phyloP scores from a whole-genome alignment of 2,888 invertebrate species.

The Melipona beecheii region DNA sequence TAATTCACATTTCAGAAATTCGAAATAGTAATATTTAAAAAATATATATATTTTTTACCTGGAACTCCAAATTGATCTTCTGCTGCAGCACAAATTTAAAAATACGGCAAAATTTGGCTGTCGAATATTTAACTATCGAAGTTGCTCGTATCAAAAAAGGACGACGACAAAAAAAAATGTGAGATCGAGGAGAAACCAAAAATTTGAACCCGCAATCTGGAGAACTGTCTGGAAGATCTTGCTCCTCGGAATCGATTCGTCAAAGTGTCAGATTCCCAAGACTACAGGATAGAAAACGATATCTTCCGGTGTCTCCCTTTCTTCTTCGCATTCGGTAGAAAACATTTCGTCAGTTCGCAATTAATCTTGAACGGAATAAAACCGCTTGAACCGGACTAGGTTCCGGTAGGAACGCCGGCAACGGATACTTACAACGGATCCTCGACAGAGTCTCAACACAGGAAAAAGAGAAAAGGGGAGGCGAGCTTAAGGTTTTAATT shows the following conservation, averaged over 20 bases:
- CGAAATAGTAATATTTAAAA: no score
- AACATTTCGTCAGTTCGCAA: constrained; percentile 30
- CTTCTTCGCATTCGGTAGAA: background rate
- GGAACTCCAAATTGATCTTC: background rate
- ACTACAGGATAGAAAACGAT: background rate
- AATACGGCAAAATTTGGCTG: no score
- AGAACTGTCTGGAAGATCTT: background rate
- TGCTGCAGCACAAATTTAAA: background rate
- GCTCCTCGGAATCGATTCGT: background rate
- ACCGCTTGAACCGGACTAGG: constrained; percentile 21
- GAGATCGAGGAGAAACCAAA: background rate
- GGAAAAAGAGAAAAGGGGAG: constrained; percentile 36
- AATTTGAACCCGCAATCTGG: background rate
- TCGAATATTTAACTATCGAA: no score
- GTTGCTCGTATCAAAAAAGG: background rate
- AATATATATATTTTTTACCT: background rate
- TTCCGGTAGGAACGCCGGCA: constrained; percentile 34
- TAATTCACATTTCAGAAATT: no score
- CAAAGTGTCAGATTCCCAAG: background rate
- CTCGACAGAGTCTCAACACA: constrained; percentile 48
- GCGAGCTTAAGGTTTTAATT: constrained; percentile 71
- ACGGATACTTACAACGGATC: constrained; percentile 60
- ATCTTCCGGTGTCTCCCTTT: background rate
- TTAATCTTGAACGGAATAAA: constrained; percentile 47
- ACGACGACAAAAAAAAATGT: background rate